phyloP scores from a whole-genome alignment of 2,113 vertebrate species.

The Nesogale talazaci region DNA sequence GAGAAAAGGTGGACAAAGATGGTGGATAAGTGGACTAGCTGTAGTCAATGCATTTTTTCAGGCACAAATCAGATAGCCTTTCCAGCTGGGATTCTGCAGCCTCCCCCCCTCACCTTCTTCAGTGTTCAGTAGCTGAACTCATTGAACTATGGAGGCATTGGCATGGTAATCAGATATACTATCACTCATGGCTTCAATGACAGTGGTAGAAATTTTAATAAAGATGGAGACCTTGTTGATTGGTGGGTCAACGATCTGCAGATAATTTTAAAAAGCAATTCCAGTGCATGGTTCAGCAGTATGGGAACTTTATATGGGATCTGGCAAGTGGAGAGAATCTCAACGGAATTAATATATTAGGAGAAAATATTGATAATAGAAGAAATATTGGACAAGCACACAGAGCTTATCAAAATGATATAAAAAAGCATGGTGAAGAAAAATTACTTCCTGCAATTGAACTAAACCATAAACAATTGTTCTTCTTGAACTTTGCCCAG shows the following conservation, averaged over 20 bases:
- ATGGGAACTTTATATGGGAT: constrained; percentile 96
- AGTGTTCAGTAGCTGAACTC: constrained; percentile 92
- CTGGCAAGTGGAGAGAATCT: constrained; percentile 93
- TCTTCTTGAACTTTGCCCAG: too few species aligned
- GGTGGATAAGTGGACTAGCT: too few species aligned
- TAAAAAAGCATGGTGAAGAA: too few species aligned
- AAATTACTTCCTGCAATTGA: too few species aligned
- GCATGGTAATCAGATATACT: constrained; percentile 99
- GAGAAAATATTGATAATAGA: constrained; percentile 99
- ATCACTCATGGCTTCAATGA: constrained; percentile 98
- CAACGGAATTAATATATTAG: constrained; percentile 96
- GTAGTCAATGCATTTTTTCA: too few species aligned
- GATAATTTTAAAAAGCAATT: constrained; percentile 93
- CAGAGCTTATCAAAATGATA: too few species aligned
- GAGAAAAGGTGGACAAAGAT: constrained; percentile 96
- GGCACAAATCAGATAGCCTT: too few species aligned
- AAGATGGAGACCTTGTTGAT: constrained; percentile 94
- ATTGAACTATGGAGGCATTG: constrained; percentile 95
- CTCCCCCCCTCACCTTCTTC: constrained; percentile 98
- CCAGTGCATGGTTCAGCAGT: constrained; percentile 96
- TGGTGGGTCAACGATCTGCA: constrained; percentile 95
- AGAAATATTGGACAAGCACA: constrained; percentile 96
- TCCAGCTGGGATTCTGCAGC: constrained; percentile 96
- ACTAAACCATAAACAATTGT: too few species aligned
- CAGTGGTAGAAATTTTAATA: constrained; percentile 96